Percentiles rank a stretch among this genome's conserved stretches.
phyloP scores from a whole-genome alignment of 2,797 vertebrate genomes.

The Lutjanus campechanus region DNA sequence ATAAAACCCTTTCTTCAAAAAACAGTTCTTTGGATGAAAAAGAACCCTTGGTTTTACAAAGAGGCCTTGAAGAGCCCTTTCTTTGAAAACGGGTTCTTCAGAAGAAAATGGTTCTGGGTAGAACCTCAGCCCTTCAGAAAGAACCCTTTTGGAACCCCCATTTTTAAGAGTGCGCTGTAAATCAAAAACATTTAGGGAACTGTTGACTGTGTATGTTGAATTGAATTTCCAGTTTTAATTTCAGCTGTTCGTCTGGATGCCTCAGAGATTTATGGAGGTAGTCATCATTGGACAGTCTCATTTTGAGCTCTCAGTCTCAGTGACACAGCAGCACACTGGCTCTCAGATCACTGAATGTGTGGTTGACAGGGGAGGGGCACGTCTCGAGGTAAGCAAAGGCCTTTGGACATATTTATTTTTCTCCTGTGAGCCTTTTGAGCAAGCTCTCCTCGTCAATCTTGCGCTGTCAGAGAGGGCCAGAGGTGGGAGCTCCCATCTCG shows the following conservation, averaged over 20 bases:
- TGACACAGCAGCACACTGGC: constrained; percentile 62
- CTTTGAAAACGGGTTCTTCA: too few species aligned
- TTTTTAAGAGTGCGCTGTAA: not conserved
- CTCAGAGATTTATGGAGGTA: constrained; percentile 47
- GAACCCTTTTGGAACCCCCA: too few species aligned
- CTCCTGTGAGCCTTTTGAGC: constrained; percentile 79
- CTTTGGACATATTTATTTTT: constrained; percentile 81
- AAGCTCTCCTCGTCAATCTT: constrained; percentile 81
- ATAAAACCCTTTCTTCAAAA: too few species aligned
- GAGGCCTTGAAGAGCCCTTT: too few species aligned
- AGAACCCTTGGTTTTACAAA: too few species aligned
- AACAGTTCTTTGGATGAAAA: too few species aligned
- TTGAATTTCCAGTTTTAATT: constrained; percentile 43
- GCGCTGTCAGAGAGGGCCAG: constrained; percentile 76
- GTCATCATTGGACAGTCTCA: constrained; percentile 40
- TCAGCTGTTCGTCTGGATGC: constrained; percentile 56
- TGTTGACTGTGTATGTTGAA: constrained; percentile 27
- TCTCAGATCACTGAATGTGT: constrained; percentile 48
- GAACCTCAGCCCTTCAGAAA: too few species aligned
- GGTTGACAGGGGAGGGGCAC: constrained; percentile 45
- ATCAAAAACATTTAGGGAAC: constrained; percentile 31
- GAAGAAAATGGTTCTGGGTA: too few species aligned
- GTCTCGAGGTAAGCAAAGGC: constrained; percentile 59
- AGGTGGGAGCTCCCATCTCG: constrained; percentile 73
- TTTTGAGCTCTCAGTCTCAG: constrained; percentile 51